Conservation (phyloP, 2,797 vertebrate species). For the Coccyzus lansbergi region DNA sequence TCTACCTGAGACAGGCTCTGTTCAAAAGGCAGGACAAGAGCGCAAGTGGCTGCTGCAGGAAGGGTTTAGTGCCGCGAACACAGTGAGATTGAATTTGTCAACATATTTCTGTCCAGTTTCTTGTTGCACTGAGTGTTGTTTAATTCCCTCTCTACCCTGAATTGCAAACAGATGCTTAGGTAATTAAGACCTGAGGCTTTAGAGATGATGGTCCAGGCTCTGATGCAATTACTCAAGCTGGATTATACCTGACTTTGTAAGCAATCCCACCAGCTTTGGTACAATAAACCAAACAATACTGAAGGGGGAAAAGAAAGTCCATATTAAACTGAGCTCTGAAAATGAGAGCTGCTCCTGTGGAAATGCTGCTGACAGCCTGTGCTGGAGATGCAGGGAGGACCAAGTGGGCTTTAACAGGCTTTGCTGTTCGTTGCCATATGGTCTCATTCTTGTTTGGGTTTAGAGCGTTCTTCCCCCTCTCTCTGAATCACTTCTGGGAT, state of each 20-base stretch:
- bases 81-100: background rate
- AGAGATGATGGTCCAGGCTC: background rate
- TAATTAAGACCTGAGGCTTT: background rate
- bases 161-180: constrained; percentile 23
- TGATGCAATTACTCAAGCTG: background rate
- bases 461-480: background rate
- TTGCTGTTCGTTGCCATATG: background rate
- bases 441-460: background rate
- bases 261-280: background rate
- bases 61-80: background rate
- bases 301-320: background rate
- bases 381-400: constrained; percentile 20
- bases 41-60: background rate
- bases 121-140: background rate
- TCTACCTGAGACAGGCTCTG: too few species aligned
- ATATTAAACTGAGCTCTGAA: background rate
- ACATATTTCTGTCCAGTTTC: background rate
- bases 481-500: background rate
- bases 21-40: too few species aligned
- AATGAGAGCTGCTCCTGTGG: background rate
- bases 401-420: constrained; percentile 1
- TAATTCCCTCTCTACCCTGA: background rate
- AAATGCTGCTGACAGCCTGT: background rate
- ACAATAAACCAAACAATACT: background rate
- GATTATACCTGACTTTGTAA: background rate